Evolutionary conservation across 2,888 invertebrate genomes (phyloP).

Genomic region (Cephus spinipes): DNA sequence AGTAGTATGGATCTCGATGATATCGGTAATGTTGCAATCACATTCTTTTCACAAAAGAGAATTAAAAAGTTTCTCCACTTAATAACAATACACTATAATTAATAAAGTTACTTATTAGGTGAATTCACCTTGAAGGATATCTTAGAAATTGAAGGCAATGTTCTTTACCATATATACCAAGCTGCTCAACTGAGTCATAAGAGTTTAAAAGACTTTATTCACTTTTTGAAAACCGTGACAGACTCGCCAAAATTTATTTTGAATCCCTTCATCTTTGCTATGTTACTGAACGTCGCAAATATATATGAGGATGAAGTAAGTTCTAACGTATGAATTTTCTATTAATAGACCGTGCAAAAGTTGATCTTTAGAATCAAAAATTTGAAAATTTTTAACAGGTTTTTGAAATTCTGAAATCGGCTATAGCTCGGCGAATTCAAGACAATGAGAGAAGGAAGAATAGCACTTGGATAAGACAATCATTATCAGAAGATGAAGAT

Average conservation of each 20-base stretch:
- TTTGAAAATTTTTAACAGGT: slow-evolving; percentile 41
- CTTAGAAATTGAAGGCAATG: slow-evolving; percentile 73
- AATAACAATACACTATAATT: neutral
- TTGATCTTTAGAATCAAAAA: neutral
- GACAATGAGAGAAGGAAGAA: slow-evolving; percentile 65
- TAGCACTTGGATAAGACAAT: slow-evolving; percentile 72
- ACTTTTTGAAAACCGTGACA: slow-evolving; percentile 67
- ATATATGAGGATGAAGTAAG: slow-evolving; percentile 68
- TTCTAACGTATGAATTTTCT: neutral
- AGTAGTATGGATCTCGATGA: neutral
- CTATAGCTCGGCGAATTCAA: slow-evolving; percentile 61
- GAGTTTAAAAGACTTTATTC: slow-evolving; percentile 67
- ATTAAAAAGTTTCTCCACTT: neutral
- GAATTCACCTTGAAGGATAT: slow-evolving; percentile 63
- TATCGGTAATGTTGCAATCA: neutral
- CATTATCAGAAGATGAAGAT: slow-evolving; percentile 59
- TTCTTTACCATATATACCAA: slow-evolving; percentile 71
- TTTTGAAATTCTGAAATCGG: slow-evolving; percentile 59
- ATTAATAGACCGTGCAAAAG: neutral
- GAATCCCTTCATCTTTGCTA: slow-evolving; percentile 74
- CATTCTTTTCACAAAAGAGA: neutral
- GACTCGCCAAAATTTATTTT: slow-evolving; percentile 72
- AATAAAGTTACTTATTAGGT: slow-evolving; percentile 22
- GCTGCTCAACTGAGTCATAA: slow-evolving; percentile 65
- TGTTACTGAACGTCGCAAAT: slow-evolving; percentile 70